phyloP scores from a whole-genome alignment of 2,888 invertebrate species.

The Philhelius pedissequus region DNA sequence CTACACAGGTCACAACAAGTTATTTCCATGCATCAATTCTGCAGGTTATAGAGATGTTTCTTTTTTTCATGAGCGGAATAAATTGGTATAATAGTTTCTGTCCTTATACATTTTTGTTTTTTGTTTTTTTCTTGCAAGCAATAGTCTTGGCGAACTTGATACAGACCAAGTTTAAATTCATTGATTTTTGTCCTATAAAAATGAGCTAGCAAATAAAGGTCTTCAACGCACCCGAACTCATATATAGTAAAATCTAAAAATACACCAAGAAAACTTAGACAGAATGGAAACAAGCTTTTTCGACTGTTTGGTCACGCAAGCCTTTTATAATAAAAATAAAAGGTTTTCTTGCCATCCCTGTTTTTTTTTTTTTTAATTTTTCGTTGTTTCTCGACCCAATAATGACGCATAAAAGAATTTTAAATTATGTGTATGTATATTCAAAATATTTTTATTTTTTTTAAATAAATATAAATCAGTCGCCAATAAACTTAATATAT shows the following conservation, averaged over 20 bases:
- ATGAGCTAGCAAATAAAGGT: constrained; percentile 12
- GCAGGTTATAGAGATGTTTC: too few relatives aligned
- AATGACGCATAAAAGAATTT: constrained; percentile 5
- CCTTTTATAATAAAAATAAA: constrained; percentile 26
- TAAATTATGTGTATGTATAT: too few relatives aligned
- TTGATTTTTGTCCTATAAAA: not conserved
- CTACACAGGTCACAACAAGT: too few relatives aligned
- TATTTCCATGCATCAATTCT: too few relatives aligned
- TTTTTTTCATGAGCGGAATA: too few relatives aligned
- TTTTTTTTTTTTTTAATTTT: not conserved
- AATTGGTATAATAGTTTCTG: too few relatives aligned
- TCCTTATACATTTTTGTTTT: too few relatives aligned
- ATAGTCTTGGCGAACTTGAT: too few relatives aligned
- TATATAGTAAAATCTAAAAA: constrained; percentile 49
- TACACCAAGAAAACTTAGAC: constrained; percentile 55
- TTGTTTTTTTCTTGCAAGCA: too few relatives aligned
- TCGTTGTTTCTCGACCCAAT: not conserved
- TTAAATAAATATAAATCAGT: not conserved
- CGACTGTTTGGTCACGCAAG: constrained; percentile 21
- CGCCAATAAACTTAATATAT: not conserved
- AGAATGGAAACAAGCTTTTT: constrained; percentile 54
- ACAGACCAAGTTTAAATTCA: too few relatives aligned
- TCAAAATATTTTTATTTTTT: not conserved
- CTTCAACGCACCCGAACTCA: constrained; percentile 22
- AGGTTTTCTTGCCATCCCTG: constrained; percentile 28